A percentile compares a stretch with the other conserved stretches of the same genome.
phyloP scores from a whole-genome alignment of 2,888 invertebrate species.

The Ecliptopera silaceata region DNA sequence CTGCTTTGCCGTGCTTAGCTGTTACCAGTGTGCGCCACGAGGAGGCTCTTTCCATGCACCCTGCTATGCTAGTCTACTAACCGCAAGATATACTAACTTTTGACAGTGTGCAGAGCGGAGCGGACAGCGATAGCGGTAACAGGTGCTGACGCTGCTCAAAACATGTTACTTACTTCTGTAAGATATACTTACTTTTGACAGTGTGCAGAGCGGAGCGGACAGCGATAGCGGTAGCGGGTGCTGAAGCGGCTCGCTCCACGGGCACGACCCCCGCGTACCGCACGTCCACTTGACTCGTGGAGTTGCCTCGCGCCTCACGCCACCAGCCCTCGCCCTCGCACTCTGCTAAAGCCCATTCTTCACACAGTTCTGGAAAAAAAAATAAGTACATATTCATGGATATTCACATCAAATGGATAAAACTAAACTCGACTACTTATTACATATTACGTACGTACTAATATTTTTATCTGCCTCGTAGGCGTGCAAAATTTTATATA shows the following conservation, averaged over 20 bases:
- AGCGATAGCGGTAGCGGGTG: constrained; percentile 90
- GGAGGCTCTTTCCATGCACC: no score
- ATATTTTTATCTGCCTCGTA: no score
- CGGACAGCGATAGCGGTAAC: constrained; percentile 92
- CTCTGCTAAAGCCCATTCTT: constrained; percentile 86
- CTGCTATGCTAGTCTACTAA: no score
- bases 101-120: constrained; percentile 87
- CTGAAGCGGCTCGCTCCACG: constrained; percentile 89
- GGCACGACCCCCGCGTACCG: constrained; percentile 91
- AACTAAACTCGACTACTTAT: no score
- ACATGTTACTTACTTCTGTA: no score
- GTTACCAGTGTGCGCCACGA: no score
- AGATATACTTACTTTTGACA: constrained; percentile 71
- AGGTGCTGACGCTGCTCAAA: constrained; percentile 88
- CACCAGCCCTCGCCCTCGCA: constrained; percentile 83
- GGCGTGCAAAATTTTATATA: no score
- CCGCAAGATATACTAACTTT: no score
- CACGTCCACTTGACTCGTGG: constrained; percentile 87
- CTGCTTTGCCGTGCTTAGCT: no score
- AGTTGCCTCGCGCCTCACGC: constrained; percentile 73
- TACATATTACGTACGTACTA: no score
- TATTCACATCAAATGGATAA: no score
- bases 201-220: constrained; percentile 90
- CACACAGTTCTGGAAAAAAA: constrained; percentile 82
- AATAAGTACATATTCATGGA: neutral